Evolutionary conservation across 2,797 vertebrate species (phyloP).

Genomic region (Hozukius guyotensis): DNA sequence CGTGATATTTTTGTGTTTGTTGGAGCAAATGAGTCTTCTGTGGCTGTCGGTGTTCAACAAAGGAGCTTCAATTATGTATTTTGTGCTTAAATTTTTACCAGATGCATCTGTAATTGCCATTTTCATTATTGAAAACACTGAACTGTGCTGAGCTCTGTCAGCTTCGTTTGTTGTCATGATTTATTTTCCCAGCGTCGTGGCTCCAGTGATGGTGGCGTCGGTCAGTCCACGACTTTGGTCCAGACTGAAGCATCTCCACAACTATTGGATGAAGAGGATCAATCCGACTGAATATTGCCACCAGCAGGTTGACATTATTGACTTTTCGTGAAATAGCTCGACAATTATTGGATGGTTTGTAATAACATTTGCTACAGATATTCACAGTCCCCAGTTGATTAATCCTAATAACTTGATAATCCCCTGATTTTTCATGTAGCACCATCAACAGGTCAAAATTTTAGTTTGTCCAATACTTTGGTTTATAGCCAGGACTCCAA

Average conservation of each 20-base stretch:
- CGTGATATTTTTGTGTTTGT: constrained; percentile 11
- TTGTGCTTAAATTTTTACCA: neutral
- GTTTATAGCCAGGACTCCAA: too few species aligned
- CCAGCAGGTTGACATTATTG: neutral
- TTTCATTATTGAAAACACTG: constrained; percentile 19
- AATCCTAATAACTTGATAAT: neutral
- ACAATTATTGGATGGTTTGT: neutral
- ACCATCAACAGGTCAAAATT: neutral
- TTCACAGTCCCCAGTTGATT: accelerated
- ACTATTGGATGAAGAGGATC: constrained; percentile 5
- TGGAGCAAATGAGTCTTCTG: neutral
- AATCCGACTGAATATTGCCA: neutral
- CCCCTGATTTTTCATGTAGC: too few species aligned
- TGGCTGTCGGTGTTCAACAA: constrained; percentile 11
- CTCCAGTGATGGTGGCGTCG: neutral
- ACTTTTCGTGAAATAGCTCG: neutral
- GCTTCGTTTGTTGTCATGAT: neutral
- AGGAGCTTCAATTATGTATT: constrained; percentile 15
- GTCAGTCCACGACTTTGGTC: neutral
- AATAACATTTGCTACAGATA: neutral
- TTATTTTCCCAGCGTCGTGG: neutral
- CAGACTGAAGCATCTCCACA: neutral
- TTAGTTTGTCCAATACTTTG: too few species aligned
- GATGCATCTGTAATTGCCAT: constrained; percentile 5
- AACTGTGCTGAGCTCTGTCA: neutral